These are phyloP conservation scores for Thalassophryne amazonica DNA, from an alignment of 2,797 vertebrate species.

Conservation along the genomic window DNA sequence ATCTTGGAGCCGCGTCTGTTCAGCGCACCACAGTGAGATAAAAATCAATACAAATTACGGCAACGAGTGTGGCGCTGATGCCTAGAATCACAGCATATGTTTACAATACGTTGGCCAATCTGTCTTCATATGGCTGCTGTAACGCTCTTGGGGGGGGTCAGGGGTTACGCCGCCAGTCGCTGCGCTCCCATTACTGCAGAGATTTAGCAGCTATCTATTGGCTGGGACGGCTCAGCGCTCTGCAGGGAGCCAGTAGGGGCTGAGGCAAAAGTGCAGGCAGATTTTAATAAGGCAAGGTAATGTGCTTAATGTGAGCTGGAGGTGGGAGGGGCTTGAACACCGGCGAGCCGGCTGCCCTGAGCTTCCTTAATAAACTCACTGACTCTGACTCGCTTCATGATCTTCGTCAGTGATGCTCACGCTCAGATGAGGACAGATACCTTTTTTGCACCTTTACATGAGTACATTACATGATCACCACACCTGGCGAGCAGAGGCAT, in stretches of 20 bases:
- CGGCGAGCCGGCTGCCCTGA: slow-evolving; percentile 1
- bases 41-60: slow-evolving; percentile 86
- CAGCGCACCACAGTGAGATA: slow-evolving; percentile 34
- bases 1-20: no score
- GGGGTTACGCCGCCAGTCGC: slow-evolving; percentile 58
- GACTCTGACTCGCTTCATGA: slow-evolving; percentile 8
- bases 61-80: slow-evolving; percentile 79
- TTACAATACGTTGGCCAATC: slow-evolving; percentile 87
- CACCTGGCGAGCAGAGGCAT: slow-evolving; percentile 19
- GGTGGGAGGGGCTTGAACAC: not conserved
- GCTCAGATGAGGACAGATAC: not conserved
- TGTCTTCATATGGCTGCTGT: slow-evolving; percentile 81
- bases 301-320: slow-evolving; percentile 60
- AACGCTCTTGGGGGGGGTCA: slow-evolving; percentile 64
- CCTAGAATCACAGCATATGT: slow-evolving; percentile 84
- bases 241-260: slow-evolving; percentile 65
- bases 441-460: slow-evolving; percentile 12
- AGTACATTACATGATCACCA: no score
- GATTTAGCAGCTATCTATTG: slow-evolving; percentile 70
- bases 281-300: slow-evolving; percentile 76
- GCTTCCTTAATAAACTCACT: slow-evolving; percentile 55
- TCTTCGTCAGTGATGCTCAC: not conserved
- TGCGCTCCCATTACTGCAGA: slow-evolving; percentile 69
- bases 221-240: slow-evolving; percentile 38
- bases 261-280: slow-evolving; percentile 62